Base-by-base conservation (phyloP, 2,797 vertebrate genomes). In the Hozukius guyotensis region DNA sequence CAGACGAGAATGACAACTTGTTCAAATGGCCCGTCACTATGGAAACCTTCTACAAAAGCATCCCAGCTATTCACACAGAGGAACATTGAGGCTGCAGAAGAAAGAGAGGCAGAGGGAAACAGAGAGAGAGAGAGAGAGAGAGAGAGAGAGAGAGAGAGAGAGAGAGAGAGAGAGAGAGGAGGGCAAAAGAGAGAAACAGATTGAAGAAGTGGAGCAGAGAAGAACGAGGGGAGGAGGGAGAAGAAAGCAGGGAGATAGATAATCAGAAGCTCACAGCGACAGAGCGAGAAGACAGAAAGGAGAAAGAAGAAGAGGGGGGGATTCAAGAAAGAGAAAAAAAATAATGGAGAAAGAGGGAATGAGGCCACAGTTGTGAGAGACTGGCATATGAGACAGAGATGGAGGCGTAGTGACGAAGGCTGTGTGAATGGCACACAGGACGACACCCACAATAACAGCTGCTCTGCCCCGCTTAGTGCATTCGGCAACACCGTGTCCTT, bases 41-140 rank as follows among this genome's bases (percentile, higher is more conserved):
- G 92, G 94, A 91, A 95, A 96, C 95, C 75, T 60, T 86, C 88
- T 69, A 92, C 91, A 91, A 92, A 95, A 94, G 92, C 93, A 94
- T 94, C 92, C 88, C 84, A 89, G 93, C 91, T 94, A 94, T 95
- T 94, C 91, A 92, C 87, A 86, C 72, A 74, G 81, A 87, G 75
- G 83, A 88, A 88, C 86, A 92, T 22, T 81, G 84, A 86, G 77
- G 78, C 86, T 72, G 82, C 65, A 55, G 78, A 77, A 69, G 73
- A 82, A 83, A 84, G 67, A 72, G 52, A 68, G 49, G 69, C 56
- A 80, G 56, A 62, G 62, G 49, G 76, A 74, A 22, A 38, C 8
- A 25, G 34, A 63, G 6, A 8, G 32, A 36, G 20, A 61, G 29
- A n/a, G 34, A 36, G 10, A 36, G 34, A 36, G 34, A 42, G 38